Evolutionary conservation across 2,888 invertebrate species (phyloP).

Genomic region (Hemithea aestivaria): DNA sequence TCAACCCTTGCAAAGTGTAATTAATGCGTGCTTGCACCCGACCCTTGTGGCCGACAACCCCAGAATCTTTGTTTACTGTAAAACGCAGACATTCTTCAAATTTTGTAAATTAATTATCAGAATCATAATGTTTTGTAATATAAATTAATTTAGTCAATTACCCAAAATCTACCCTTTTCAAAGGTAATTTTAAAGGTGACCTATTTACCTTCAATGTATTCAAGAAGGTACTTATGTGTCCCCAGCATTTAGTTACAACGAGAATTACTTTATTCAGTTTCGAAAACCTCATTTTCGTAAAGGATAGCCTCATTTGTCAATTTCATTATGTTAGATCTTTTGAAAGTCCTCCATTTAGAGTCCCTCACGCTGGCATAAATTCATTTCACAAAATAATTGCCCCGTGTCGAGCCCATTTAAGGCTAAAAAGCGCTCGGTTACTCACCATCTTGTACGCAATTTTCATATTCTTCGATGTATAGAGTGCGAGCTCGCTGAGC

Average conservation of each 20-base stretch:
- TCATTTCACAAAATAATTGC: constrained; percentile 21
- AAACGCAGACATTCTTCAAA: constrained; percentile 62
- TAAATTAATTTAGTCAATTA: too few relatives aligned
- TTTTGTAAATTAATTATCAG: constrained; percentile 36
- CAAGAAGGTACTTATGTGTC: too few relatives aligned
- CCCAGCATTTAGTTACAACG: too few relatives aligned
- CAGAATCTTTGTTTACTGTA: constrained; percentile 56
- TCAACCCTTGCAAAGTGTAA: constrained; percentile 64
- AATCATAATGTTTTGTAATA: too few relatives aligned
- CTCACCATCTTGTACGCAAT: constrained; percentile 55
- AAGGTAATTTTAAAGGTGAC: too few relatives aligned
- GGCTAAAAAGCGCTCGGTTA: constrained; percentile 2
- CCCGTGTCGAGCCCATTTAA: constrained; percentile 14
- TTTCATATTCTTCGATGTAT: constrained; percentile 78
- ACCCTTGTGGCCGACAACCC: constrained; percentile 55
- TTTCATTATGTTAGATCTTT: constrained; percentile 32
- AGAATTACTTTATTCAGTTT: too few relatives aligned
- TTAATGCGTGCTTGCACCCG: constrained; percentile 74
- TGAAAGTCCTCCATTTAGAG: constrained; percentile 31
- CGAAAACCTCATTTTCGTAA: constrained; percentile 26
- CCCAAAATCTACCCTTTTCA: too few relatives aligned
- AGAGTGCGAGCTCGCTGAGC: constrained; percentile 85
- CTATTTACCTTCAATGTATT: too few relatives aligned
- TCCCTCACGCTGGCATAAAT: constrained; percentile 23
- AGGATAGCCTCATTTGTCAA: constrained; percentile 34